phyloP scores from a whole-genome alignment of 2,888 invertebrate genomes.

The Mimumesa dahlbomi region DNA sequence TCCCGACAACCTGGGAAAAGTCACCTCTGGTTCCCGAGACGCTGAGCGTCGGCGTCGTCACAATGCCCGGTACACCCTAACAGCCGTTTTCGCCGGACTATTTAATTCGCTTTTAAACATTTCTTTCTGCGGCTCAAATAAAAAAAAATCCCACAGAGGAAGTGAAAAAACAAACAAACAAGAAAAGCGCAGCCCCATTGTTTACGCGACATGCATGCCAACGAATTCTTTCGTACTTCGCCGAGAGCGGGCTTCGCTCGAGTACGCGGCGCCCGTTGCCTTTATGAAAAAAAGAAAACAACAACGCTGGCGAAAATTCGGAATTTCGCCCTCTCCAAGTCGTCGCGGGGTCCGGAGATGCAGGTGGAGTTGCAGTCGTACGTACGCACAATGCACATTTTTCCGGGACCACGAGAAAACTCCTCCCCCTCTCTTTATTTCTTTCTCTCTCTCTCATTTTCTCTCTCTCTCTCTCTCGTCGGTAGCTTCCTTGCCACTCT shows the following conservation, averaged over 20 bases:
- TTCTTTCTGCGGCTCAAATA: background rate
- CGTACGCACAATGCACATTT: constrained; percentile 51
- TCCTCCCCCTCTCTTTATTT: constrained; percentile 3
- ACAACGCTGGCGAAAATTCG: constrained; percentile 41
- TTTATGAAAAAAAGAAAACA: constrained; percentile 22
- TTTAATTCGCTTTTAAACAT: background rate
- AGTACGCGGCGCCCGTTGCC: constrained; percentile 14
- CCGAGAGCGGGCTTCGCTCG: constrained; percentile 12
- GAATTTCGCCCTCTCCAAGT: constrained; percentile 46
- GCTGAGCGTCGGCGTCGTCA: too few relatives aligned
- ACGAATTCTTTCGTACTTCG: constrained; percentile 19
- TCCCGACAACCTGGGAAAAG: too few relatives aligned
- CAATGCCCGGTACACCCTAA: too few relatives aligned
- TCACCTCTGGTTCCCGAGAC: too few relatives aligned
- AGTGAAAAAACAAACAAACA: too few relatives aligned
- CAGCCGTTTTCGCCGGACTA: background rate
- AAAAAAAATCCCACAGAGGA: too few relatives aligned
- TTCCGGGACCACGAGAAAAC: constrained; percentile 52
- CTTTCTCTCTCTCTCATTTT: background rate
- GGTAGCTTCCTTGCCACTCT: background rate
- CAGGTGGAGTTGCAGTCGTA: constrained; percentile 42
- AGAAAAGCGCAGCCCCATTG: constrained; percentile 29
- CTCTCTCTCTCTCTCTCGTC: background rate
- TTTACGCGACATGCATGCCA: constrained; percentile 32
- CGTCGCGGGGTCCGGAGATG: constrained; percentile 7